Evolutionary conservation across 2,113 vertebrate species (phyloP), one percentile per base, ranked within the genome.

Genomic region (Phrynosoma blainvillii): DNA sequence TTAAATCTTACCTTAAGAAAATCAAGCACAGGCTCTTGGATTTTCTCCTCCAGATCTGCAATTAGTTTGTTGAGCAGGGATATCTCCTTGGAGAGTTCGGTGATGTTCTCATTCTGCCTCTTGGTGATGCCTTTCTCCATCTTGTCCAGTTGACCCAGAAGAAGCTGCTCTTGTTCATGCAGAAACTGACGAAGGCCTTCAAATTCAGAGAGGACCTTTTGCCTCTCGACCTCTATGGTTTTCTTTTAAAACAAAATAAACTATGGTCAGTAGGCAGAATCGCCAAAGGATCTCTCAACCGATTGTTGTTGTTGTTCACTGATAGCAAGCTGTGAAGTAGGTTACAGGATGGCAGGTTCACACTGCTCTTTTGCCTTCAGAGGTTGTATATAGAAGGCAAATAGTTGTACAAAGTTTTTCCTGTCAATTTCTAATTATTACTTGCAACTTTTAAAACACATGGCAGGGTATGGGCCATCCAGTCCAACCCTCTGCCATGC

Each of bases 71-170:
- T 96, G 81, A 97, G 96, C 18, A 96, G 95, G 0, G 95, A 76
- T 47, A 97, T 96, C 82, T 95, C 95, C 74, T 77, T 87, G 79
- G 93, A 95, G 9, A 97, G 93, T 36, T 95, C 94, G 0, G 92
- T 92, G 93, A 97, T 91, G 93, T 97, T 97, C 87, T 96, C 96
- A 0, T 96, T 95, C 93, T 97, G 96, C 81, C 95, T 94, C 90
- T 59, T 91, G 8, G 93, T 87, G 5, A 97, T 92, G 78, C 81
- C 95, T 80, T 94, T 91, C 89, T 97, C 96, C 87, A 97, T 94
- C 90, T 95, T 93, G 59, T 97, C 96, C 70, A 97, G 95, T 12
- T 94, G 96, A 0, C 95, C 93, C 87, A 96, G 85, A 1, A 97
- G 95, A 7, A 94, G 2, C 0, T 95, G 92, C 89, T 97, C 95